These are phyloP conservation scores for Pristis pectinata DNA, from an alignment of 2,797 vertebrate genomes.

Conservation along the genomic window DNA sequence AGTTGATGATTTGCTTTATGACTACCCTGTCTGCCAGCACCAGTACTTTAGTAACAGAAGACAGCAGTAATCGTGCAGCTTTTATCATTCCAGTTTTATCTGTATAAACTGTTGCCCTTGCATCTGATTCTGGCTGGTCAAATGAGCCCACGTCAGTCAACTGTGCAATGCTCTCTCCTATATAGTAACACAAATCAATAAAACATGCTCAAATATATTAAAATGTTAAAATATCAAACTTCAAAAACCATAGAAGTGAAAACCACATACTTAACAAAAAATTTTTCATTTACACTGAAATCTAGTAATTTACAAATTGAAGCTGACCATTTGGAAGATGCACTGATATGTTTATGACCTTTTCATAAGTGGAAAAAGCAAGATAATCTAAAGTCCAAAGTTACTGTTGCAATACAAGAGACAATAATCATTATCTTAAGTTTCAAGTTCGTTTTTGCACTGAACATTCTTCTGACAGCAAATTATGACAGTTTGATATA, in stretches of 20 bases:
- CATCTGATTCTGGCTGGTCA: slow-evolving; percentile 64
- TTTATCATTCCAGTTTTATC: slow-evolving; percentile 89
- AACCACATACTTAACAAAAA: neutral
- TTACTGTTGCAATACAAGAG: neutral
- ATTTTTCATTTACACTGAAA: neutral
- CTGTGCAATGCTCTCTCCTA: slow-evolving; percentile 88
- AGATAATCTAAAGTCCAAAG: neutral
- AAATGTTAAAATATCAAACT: neutral
- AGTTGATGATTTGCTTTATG: slow-evolving; percentile 94
- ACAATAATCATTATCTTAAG: neutral
- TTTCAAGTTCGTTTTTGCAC: neutral
- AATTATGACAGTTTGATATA: neutral
- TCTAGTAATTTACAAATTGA: neutral
- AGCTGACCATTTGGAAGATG: neutral
- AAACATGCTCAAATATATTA: slow-evolving; percentile 20
- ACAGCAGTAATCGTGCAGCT: slow-evolving; percentile 86
- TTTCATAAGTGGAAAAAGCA: neutral
- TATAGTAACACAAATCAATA: slow-evolving; percentile 36
- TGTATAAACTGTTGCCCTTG: slow-evolving; percentile 74
- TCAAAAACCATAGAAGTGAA: neutral
- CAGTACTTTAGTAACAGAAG: slow-evolving; percentile 94
- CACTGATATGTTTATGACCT: neutral
- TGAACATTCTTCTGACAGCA: neutral
- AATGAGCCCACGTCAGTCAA: slow-evolving; percentile 73
- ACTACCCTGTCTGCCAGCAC: slow-evolving; percentile 91